Conservation (phyloP, 1,140 invertebrate species). For the Zeugodacus cucurbitae region DNA sequence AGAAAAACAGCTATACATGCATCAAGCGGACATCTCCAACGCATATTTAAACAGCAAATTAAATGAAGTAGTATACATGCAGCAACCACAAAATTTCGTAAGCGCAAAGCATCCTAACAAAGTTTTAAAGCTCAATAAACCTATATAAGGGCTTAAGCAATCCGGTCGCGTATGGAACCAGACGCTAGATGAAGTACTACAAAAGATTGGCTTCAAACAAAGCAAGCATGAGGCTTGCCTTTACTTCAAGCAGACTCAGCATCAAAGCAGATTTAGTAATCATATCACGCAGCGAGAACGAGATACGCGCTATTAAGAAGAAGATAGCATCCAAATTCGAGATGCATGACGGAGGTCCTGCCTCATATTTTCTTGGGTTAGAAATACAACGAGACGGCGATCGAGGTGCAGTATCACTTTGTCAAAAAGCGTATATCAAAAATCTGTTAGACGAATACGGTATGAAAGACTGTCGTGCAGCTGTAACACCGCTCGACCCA, state of each 20-base stretch:
- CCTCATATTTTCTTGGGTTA: conserved; percentile 27
- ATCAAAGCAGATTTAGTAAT: conserved; percentile 56
- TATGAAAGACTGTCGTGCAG: conserved; percentile 49
- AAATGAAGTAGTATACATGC: neutral
- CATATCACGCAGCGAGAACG: conserved; percentile 50
- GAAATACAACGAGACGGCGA: conserved; percentile 25
- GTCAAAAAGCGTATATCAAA: conserved; percentile 43
- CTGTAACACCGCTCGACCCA: conserved; percentile 44
- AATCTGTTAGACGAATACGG: conserved; percentile 46
- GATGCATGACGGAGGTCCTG: conserved; percentile 42
- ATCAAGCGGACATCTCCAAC: conserved; percentile 24
- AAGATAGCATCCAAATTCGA: neutral
- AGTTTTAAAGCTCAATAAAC: conserved; percentile 51
- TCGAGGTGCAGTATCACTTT: neutral
- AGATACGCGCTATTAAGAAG: conserved; percentile 19
- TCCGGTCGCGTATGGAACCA: conserved; percentile 50
- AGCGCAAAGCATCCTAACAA: neutral
- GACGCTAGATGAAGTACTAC: conserved; percentile 52
- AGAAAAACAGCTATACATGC: neutral
- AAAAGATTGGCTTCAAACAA: conserved; percentile 50
- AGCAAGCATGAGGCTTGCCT: conserved; percentile 57
- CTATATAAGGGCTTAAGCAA: conserved; percentile 65
- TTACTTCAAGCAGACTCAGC: conserved; percentile 49
- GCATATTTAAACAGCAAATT: too few species aligned
- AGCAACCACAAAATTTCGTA: neutral